These are phyloP conservation scores for Leptinotarsa defecta DNA, from an alignment of 1,140 invertebrate genomes.

Conservation along the genomic window DNA sequence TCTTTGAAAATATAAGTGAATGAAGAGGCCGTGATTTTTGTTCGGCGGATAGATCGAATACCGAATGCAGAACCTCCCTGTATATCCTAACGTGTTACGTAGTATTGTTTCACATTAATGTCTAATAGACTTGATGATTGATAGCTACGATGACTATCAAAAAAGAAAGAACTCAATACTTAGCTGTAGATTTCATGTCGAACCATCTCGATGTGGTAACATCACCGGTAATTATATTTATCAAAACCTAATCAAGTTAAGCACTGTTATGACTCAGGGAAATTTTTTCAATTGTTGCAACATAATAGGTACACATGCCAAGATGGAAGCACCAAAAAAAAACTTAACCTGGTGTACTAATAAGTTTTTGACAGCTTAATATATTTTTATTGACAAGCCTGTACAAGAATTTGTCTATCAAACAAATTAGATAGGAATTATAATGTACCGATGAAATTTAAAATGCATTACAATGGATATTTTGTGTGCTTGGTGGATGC, in stretches of 20 bases:
- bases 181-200: not conserved
- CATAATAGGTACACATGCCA: not conserved
- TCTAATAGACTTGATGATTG: constrained; percentile 12
- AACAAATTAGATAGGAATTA: constrained; percentile 5
- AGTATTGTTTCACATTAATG: not conserved
- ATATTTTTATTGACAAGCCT: not conserved
- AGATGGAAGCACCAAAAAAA: not conserved
- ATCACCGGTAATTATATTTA: constrained; percentile 22
- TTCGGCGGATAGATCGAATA: too few species aligned
- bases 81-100: not conserved
- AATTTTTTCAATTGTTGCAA: constrained; percentile 17
- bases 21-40: too few species aligned
- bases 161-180: constrained; percentile 7
- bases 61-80: not conserved
- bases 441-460: not conserved
- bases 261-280: constrained; percentile 22
- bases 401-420: constrained; percentile 1
- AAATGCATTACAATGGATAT: not conserved
- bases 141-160: not conserved
- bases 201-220: constrained; percentile 16
- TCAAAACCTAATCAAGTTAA: constrained; percentile 24
- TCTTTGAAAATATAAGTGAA: too few species aligned
- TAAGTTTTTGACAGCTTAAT: constrained; percentile 7
- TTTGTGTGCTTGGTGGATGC: constrained; percentile 1
- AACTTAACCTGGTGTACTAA: not conserved